Evolutionary conservation across 2,888 invertebrate species (phyloP), one percentile per base, ranked within the genome.

Genomic region (Cataglyphis livida): DNA sequence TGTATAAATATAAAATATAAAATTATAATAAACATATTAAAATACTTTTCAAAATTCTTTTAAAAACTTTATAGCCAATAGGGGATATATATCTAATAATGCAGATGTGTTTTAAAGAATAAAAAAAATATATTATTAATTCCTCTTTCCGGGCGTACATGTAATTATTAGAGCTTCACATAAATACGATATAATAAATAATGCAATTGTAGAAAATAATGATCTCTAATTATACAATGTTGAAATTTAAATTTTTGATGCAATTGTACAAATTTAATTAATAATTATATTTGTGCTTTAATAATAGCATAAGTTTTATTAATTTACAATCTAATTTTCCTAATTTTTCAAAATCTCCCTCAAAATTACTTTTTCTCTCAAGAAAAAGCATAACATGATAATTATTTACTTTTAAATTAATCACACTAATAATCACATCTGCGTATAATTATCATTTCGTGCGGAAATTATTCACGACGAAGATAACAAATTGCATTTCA

Each of bases 221-320:
- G 48, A 38, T 76, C 41, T 76, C 41, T 76, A 76, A 54, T 54
- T n/a, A 68, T 76, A n/a, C 76, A 76, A 54, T 75, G n/a, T 51
- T 51, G 1, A n/a, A 51, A 51, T 48, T 48, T 5, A 48, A 48
- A 48, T 51, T 51, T 51, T 51, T 51, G 7, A n/a, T 51, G 51
- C 32, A 35, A 51, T 75, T 38, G 68, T 54, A 51, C 35, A 68
- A 70, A 76, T 62, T 44, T 64, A 74, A 74, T 61, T 71, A 76
- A 71, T 71, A 76, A 76, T 71, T 9, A 73, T 61, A 75, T 79
- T 79, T 79, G 61, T 79, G 66, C 68, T 76, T 76, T 38, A 54
- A 76, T 62, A 28, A 62, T 62, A 74, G 35, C 70, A 54, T 75
- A 35, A 76, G 28, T 76, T 66, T 71, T 9, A 15, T 41, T 41